These are phyloP conservation scores for Kryphioiulus occultus DNA, from an alignment of 2,888 invertebrate species.

Conservation along the genomic window DNA sequence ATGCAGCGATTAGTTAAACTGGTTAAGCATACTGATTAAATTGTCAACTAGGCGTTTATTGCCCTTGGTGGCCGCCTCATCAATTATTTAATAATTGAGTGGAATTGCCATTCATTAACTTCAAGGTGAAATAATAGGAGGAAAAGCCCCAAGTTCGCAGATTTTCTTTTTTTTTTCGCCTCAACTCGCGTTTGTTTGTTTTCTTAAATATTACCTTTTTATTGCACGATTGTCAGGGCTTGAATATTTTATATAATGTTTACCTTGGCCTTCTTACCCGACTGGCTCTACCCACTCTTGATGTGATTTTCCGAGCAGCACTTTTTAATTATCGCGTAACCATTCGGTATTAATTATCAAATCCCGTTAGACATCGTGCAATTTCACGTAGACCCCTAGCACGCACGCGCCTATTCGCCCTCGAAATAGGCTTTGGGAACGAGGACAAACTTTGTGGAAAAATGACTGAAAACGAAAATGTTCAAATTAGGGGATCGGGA, in stretches of 20 bases:
- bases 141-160: background rate
- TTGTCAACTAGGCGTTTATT: background rate
- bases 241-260: background rate
- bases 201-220: background rate
- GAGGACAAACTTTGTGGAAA: background rate
- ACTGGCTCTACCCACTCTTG: background rate
- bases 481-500: too few relatives aligned
- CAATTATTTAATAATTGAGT: background rate
- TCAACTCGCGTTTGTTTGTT: background rate
- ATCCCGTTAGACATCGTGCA: background rate
- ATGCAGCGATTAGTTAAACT: background rate
- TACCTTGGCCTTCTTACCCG: background rate
- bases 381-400: background rate
- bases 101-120: background rate
- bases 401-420: background rate
- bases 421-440: background rate
- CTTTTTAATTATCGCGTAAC: background rate
- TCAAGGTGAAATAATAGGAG: background rate
- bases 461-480: background rate
- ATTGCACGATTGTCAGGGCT: background rate
- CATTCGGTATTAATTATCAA: background rate
- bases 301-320: background rate
- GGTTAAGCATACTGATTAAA: background rate
- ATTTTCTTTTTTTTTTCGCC: background rate
- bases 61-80: constrained; percentile 5